Conservation (phyloP, 2,888 invertebrate species). For the Oligia latruncula region DNA sequence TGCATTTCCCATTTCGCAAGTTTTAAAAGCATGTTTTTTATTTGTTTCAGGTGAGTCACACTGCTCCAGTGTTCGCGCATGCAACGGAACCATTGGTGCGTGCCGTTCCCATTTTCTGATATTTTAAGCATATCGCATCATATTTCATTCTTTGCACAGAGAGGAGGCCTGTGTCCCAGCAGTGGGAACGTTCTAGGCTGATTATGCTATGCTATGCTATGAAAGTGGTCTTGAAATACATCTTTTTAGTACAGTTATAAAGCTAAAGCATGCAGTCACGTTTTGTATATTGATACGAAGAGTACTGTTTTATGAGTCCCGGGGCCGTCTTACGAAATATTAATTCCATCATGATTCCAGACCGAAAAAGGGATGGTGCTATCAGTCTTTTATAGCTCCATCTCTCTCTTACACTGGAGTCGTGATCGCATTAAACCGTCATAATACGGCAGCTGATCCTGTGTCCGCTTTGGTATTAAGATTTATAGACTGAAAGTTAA, state of each 20-base stretch:
- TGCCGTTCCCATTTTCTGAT: slow-evolving; percentile 7
- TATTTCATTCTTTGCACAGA: no score
- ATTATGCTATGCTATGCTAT: no score
- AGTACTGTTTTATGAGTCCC: background rate
- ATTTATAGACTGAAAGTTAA: no score
- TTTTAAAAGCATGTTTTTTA: slow-evolving; percentile 10
- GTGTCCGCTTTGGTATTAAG: background rate
- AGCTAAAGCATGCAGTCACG: background rate
- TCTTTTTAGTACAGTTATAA: background rate
- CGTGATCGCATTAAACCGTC: no score
- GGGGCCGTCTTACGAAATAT: no score
- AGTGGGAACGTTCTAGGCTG: no score
- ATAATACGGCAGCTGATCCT: no score
- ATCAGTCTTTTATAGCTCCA: no score
- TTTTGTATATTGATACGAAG: background rate
- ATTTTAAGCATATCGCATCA: background rate
- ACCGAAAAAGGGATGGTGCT: no score
- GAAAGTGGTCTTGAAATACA: background rate
- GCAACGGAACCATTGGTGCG: slow-evolving; percentile 23
- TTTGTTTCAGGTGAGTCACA: slow-evolving; percentile 53
- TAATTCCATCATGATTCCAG: no score
- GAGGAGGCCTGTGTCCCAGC: no score
- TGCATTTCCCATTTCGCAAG: background rate
- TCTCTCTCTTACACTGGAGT: no score
- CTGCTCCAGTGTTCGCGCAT: background rate